Base-by-base conservation (phyloP, 1,140 invertebrate genomes). In the Probaryconus sp. region DNA sequence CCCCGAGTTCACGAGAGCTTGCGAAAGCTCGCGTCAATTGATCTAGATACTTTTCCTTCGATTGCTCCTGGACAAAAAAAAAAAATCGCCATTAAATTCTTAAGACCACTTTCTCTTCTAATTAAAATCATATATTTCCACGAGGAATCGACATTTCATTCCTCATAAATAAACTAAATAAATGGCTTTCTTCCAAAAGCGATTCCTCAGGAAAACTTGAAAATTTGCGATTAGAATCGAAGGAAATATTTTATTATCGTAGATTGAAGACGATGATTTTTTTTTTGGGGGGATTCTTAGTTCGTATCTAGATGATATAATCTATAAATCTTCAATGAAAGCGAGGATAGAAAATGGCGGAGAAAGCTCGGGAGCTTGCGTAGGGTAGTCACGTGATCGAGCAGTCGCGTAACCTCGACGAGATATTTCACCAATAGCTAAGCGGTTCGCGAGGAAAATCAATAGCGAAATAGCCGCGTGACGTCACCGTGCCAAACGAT, bases 401-500 rank as follows among this genome's bases (percentile, higher is more conserved):
- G 69, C 67, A 68, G 60, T 24, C 69, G 75, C 70, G 70, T 71
- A 77, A 73, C 76, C 76, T 74, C 76, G 65, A 70, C 53, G 13
- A 64, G 31, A 51, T 20, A 47, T 70, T 78, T 76, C 70, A 67
- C 82, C 81, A 84, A 83, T 83, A 68, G 80, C 68, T 56, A 38
- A 31, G 75, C 81, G 68, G 43, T 68, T 70, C 14, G 70, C 48
- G 47, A 37, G 70, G 65, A 85, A 85, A 86, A 87, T 87, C 85
- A 87, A 87, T 87, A 87, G 78, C 48, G 61, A 70, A 67, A 76
- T 65, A 77, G 79, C 70, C 77, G 69, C 37, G 76, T 86, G 83
- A 87, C 84, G 85, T 86, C 83, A 86, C 72, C 53, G 55, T 60
- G 76, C 65, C 67, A 76, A 77, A 84, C 81, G 81, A 87, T 87